These are phyloP conservation scores for Atta colombica DNA, from an alignment of 1,140 invertebrate species.

Conservation along the genomic window DNA sequence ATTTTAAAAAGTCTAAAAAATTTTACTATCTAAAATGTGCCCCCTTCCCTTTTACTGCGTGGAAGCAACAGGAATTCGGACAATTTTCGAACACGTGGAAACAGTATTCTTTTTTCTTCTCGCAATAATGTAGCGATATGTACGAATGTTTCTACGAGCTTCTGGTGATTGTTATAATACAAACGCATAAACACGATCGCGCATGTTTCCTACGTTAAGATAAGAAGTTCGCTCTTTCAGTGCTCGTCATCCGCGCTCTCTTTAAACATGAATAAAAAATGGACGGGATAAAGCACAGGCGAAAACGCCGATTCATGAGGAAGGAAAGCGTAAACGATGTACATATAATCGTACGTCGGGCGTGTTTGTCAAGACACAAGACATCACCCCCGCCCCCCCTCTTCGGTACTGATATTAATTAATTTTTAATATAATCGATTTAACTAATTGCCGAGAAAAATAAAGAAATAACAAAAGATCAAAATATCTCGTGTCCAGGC, in stretches of 20 bases:
- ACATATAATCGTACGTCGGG: not conserved
- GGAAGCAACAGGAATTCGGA: not conserved
- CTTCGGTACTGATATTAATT: not conserved
- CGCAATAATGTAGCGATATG: conserved; percentile 35
- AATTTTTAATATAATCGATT: conserved; percentile 1
- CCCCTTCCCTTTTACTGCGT: not conserved
- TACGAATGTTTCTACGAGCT: not conserved
- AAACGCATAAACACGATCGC: not conserved
- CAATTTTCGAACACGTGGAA: not conserved
- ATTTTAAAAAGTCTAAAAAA: not conserved
- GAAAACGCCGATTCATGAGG: conserved; percentile 25
- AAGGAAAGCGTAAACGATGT: conserved; percentile 9
- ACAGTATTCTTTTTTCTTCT: not conserved
- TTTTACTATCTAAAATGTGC: not conserved
- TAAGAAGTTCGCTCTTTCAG: conserved; percentile 10
- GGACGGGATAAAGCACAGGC: conserved; percentile 69
- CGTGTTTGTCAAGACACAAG: not conserved
- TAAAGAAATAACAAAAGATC: not conserved
- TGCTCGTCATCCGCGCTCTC: conserved; percentile 7
- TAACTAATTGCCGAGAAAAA: conserved; percentile 40
- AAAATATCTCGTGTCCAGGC: conserved; percentile 3
- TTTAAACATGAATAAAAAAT: conserved; percentile 67
- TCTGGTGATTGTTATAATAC: not conserved
- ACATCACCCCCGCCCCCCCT: not conserved
- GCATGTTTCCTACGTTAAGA: not conserved